Conservation (phyloP, 2,888 invertebrate species). For the Drosophila flavopinicola region DNA sequence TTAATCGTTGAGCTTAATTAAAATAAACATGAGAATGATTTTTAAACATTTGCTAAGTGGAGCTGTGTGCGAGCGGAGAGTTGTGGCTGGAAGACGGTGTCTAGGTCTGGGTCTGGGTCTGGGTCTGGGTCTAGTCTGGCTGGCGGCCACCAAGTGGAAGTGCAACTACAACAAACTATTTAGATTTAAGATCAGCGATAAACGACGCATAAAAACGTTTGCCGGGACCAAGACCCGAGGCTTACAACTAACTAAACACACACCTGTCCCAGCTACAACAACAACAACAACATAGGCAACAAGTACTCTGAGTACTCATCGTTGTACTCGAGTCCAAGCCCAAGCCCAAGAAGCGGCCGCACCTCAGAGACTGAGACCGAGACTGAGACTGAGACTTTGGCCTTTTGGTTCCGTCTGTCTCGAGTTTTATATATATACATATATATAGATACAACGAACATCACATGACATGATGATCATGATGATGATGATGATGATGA, state of each 20-base stretch:
- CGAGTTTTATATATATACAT: conserved; percentile 30
- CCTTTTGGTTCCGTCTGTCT: conserved; percentile 14
- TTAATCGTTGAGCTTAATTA: conserved; percentile 66
- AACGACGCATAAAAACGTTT: conserved; percentile 57
- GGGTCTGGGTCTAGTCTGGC: conserved; percentile 24
- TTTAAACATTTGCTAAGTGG: conserved; percentile 59
- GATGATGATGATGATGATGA: conserved; percentile 19
- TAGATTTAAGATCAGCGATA: conserved; percentile 73
- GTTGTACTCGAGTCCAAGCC: conserved; percentile 32
- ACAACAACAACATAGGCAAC: conserved; percentile 12
- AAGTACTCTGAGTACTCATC: conserved; percentile 47
- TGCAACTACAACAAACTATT: conserved; percentile 50
- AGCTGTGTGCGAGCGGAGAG: neutral
- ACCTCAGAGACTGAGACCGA: conserved; percentile 31
- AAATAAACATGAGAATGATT: conserved; percentile 70
- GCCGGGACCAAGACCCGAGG: conserved; percentile 25
- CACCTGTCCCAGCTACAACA: conserved; percentile 63
- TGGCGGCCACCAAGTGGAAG: conserved; percentile 25
- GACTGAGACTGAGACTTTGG: conserved; percentile 5
- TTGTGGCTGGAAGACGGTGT: conserved; percentile 20
- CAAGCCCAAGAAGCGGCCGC: conserved; percentile 33
- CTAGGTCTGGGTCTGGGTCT: conserved; percentile 15
- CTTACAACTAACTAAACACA: conserved; percentile 42
- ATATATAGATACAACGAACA: conserved; percentile 46
- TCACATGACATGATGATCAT: conserved; percentile 72